These are phyloP conservation scores for Pseudomyrmex sp. DNA, from an alignment of 1,140 invertebrate genomes.

Conservation along the genomic window DNA sequence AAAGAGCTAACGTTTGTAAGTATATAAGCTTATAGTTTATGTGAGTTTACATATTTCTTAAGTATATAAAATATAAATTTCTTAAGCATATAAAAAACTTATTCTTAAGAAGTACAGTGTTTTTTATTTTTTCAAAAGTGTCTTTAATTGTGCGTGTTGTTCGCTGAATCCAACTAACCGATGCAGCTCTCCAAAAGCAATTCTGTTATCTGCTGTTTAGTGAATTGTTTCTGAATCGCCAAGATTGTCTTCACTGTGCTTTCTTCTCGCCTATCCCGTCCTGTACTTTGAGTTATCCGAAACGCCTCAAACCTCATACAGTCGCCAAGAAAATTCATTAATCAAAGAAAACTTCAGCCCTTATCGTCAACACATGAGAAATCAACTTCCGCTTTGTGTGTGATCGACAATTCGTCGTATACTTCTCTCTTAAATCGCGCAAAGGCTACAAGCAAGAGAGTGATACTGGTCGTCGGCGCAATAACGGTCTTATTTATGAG, in stretches of 20 bases:
- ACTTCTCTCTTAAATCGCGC: not conserved
- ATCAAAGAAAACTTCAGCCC: constrained; percentile 36
- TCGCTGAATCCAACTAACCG: constrained; percentile 63
- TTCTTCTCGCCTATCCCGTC: not conserved
- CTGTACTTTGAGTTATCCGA: not conserved
- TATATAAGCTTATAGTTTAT: no score
- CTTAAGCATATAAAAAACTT: no score
- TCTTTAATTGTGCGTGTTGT: not conserved
- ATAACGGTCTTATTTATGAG: constrained; percentile 56
- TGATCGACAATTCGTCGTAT: not conserved
- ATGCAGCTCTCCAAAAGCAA: constrained; percentile 74
- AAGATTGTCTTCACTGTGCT: constrained; percentile 14
- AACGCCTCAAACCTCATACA: constrained; percentile 67
- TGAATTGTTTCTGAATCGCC: not conserved
- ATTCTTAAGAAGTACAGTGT: no score
- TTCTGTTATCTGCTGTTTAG: constrained; percentile 65
- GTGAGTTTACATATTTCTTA: no score
- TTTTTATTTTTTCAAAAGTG: not conserved
- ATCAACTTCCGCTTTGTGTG: not conserved
- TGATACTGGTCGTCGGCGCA: constrained; percentile 41
- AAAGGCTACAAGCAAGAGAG: not conserved
- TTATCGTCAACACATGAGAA: constrained; percentile 7
- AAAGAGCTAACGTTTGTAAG: no score
- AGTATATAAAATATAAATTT: no score
- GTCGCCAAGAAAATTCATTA: constrained; percentile 67